Evolutionary conservation across 2,113 vertebrate species (phyloP), one percentile per base, ranked within the genome.

Genomic region (Odontesthes bonariensis): DNA sequence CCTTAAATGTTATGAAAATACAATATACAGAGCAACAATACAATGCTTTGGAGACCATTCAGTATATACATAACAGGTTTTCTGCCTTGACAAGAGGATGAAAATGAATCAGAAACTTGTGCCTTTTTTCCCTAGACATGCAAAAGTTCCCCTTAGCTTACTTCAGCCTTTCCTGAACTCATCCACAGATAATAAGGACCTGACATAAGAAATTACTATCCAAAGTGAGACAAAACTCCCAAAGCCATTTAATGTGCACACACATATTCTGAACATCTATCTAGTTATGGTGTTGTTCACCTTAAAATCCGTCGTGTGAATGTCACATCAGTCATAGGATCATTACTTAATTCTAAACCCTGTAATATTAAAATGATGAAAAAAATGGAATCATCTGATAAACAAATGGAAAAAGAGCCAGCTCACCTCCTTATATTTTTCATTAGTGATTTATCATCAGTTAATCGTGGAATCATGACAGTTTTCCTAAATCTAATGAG

Each of bases 231-330:
- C 77, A 90, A 92, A 92, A 86, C 59, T 82, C 90, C 79, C 84
- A 93, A 92, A 74, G 92, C 90, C 76, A 91, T 90, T 93, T 91
- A 94, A 91, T 92, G 93, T 94, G 93, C 92, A 91, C 96, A 96
- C 94, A 96, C 94, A 95, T 49, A 38, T 42, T 95, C 92, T 55
- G 14, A 63, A 93, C 89, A 83, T 84, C 83, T 94, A 92, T 70
- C 77, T 89, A 82, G 57, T 93, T 93, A 92, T 91, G 92, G 93
- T 93, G 94, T 69, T 67, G 44, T 67, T 68, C 89, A 89, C 94
- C 94, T 92, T 92, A 88, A 91, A 88, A 81, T 93, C 93, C 95
- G 93, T 88, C 13, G 82, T 92, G 91, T 33, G 73, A 31, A 52
- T 58, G 63, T 69, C 53, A 68, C 60, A 47, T 84, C 59, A 59